Evolutionary conservation across 1,140 invertebrate genomes (phyloP), one percentile per base, ranked within the genome.

Genomic region (Nephila pilipes): DNA sequence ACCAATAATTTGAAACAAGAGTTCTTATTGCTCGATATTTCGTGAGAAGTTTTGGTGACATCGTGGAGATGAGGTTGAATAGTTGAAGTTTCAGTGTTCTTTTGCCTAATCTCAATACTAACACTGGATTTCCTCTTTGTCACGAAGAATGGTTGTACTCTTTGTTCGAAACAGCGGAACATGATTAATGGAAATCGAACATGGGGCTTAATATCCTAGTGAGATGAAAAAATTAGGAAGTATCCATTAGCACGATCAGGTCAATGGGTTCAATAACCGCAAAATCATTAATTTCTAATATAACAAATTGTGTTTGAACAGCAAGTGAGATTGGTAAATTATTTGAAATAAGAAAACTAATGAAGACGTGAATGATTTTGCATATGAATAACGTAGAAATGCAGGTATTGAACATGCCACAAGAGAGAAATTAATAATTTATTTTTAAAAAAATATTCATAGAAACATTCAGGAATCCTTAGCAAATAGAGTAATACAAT

Each of bases 91-190:
- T 75, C 69, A 32, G 16, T 32, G 16, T 16, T 29, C n/a, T 81
- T 54, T 55, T 81, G 80, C 80, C 22, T 54, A 54, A 54, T 81
- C 38, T 81, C 38, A 55, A 54, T 81, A 25, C 38, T 81, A 81
- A 81, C 46, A 20, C 6, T n/a, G 80, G 38, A 32, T 75, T 36
- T 18, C 12, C 18, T 6, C 29, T 75, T 2, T 32, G 46, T 81
- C 80, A 81, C 80, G 80, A 38, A 81, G 80, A 54, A 55, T 20
- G 80, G 80, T 8, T 81, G 80, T n/a, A n/a, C 80, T 81, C 38
- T 81, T 81, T 81, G 80, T 81, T 81, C 36, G n/a, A 54, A 81
- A 81, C 8, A 22, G 80, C 38, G 38, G 80, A 55, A 81, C 80
- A 46, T 16, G 46, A 81, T 55, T n/a, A n/a, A 25, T 29, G 20